Evolutionary conservation across 2,888 invertebrate genomes (phyloP).

Genomic region (Gonocerus acuteangulatus): DNA sequence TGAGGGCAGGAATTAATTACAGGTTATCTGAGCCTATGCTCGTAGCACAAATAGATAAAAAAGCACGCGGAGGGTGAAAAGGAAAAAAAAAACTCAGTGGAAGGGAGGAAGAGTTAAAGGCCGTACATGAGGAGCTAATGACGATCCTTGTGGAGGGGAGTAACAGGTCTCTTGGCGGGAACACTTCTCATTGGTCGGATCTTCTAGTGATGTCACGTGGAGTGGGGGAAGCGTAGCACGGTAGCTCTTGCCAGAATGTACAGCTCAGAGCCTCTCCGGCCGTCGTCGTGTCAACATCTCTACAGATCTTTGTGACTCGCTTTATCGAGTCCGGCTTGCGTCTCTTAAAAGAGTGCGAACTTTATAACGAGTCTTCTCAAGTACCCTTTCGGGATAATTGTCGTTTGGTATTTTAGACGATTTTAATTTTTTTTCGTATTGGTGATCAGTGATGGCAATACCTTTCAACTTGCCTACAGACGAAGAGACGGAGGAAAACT

Average conservation of each 20-base stretch:
- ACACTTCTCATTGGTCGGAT: slow-evolving; percentile 32
- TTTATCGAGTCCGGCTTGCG: background rate
- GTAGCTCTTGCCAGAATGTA: slow-evolving; percentile 19
- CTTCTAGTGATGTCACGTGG: slow-evolving; percentile 30
- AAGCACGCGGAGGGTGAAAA: background rate
- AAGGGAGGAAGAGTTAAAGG: background rate
- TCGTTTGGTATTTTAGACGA: background rate
- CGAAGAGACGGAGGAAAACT: slow-evolving; percentile 52
- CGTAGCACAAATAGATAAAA: background rate
- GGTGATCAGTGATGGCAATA: slow-evolving; percentile 47
- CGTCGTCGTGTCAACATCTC: slow-evolving; percentile 17
- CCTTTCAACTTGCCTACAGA: slow-evolving; percentile 53
- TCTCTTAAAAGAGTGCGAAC: background rate
- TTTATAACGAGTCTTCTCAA: background rate
- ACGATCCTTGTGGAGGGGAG: slow-evolving; percentile 22
- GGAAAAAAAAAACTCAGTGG: background rate
- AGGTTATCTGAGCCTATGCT: too few species aligned
- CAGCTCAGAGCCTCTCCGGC: slow-evolving; percentile 30
- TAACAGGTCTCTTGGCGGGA: slow-evolving; percentile 27
- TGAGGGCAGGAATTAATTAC: too few species aligned
- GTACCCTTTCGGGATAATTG: too few species aligned
- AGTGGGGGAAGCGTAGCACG: slow-evolving; percentile 32
- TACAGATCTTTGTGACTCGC: background rate
- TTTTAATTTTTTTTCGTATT: background rate
- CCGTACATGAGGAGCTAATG: background rate